Base-by-base conservation (phyloP, 2,888 invertebrate genomes). In the Galerucella nymphaeae region DNA sequence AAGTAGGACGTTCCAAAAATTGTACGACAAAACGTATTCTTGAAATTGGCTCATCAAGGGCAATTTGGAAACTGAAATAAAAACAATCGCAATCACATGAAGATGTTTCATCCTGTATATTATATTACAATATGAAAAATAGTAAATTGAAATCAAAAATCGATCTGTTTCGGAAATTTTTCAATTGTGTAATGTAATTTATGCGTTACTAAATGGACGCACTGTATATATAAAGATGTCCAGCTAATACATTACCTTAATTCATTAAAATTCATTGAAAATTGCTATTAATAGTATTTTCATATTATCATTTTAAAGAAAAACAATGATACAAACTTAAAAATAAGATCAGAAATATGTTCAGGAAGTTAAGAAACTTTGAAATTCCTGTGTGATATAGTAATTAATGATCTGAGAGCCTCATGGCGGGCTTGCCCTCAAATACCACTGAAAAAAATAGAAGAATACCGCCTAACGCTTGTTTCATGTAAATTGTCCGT, bases 391-490 rank as follows among this genome's bases (percentile, higher is more conserved):
- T 58, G 13, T 58, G 30, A 59, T 59, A 38, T 50, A 59, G 42
- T 30, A 68, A 38, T 67, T 45, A 58, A 64, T 58, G 64, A 50
- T 63, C 63, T 53, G 50, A 66, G 61, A 53, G 53, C 53, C 55
- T 50, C 16, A 59, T 41, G 65, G n/a, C 66, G 63, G 53, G 41
- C 30, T 42, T 42, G 62, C 48, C 45, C 67, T 48, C 50, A 57
- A 70, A 58, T 70, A 67, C 38, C 20, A 53, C 50, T 50, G 64
- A 66, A 70, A 70, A 72, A 65, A 69, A 61, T 57, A 66, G 30
- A 70, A 62, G 11, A 66, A 70, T 41, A 41, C 73, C 73, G 66
- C 53, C 70, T 70, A 73, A 73, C 66, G 66, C 70, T 73, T 62
- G 72, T 69, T 69, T 61, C 55, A 63, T 64, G 62, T 70, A 73